Base-by-base conservation (phyloP, 2,888 invertebrate species). In the Drosophila aldrichi region DNA sequence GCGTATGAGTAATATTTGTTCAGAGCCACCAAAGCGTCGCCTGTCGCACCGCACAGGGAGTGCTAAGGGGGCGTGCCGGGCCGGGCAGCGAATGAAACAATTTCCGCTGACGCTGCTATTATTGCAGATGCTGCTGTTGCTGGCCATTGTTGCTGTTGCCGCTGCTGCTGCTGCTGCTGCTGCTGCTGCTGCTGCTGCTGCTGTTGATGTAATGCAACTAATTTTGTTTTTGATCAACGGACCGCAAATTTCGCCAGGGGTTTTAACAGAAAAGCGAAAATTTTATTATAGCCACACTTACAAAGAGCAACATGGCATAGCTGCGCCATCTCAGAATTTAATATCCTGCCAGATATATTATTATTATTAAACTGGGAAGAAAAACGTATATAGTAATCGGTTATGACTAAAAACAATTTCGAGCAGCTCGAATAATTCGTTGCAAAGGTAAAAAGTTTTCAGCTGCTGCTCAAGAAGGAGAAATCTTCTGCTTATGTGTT, bases 1-100 rank as follows among this genome's bases (percentile, higher is more conserved):
- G 79, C 81, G 79, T 79, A 79, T 82, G 81, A 76, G 77, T 68
- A 79, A 85, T 74, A 61, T 74, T 74, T 76, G 63, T 56, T 55
- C 69, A 54, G 57, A 58, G 34, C 29, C 22, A 16, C 48, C 55
- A 34, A 48, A 38, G 63, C 48, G 34, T 22, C 14, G 38, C 38
- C 18, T 22, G 44, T 34, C 52, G 32, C 44, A 5, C 25, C 20
- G 20, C 38, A 2, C 8, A 1, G 16, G 36, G 7, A 0, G 40
- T 2, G 25, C 12, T 3, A 2, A 5, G 40, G 16, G 32, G 16
- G 3, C 25, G 9, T 12, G 40, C 10, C 25, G 29, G n/a, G 2
- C 9, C 7, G 10, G 51, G 36, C 5, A 16, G 41, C 41, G 41
- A 40, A 29, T 41, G 40, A 57, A 71, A 59, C 57, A 63, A 75